phyloP scores from a whole-genome alignment of 2,113 vertebrate genomes.

The Gracilinanus agilis region DNA sequence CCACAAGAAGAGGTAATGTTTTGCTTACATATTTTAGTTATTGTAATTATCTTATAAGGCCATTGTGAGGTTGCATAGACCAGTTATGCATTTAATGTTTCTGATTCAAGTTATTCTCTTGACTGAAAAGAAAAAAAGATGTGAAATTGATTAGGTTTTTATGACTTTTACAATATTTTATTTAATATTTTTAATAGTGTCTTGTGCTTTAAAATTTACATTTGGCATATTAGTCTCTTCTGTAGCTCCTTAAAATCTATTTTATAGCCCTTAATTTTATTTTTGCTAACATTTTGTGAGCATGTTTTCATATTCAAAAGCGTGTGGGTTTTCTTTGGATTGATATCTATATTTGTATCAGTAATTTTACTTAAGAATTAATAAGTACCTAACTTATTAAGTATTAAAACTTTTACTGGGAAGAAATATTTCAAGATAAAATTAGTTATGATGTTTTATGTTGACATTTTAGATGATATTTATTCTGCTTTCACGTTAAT shows the following conservation, averaged over 20 bases:
- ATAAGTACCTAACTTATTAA: constrained; percentile 26
- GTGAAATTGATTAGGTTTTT: constrained; percentile 18
- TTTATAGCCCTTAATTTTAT: constrained; percentile 31
- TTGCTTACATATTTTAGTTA: constrained; percentile 43
- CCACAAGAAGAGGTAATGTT: constrained; percentile 92
- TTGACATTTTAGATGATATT: not conserved
- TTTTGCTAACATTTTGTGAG: constrained; percentile 24
- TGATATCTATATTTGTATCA: not conserved
- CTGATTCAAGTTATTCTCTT: constrained; percentile 10
- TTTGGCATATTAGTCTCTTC: not conserved
- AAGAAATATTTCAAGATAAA: not conserved
- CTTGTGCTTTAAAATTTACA: constrained; percentile 21
- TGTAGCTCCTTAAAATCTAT: not conserved
- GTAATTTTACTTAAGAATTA: constrained; percentile 25
- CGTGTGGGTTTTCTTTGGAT: not conserved
- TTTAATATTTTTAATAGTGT: constrained; percentile 3
- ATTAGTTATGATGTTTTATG: not conserved
- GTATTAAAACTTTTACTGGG: not conserved
- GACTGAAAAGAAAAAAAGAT: constrained; percentile 14
- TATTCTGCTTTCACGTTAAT: not conserved
- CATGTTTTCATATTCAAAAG: not conserved
- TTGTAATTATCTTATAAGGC: not conserved
- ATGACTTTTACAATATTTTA: constrained; percentile 8
- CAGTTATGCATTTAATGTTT: constrained; percentile 33
- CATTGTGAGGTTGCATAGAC: not conserved